Conservation (phyloP, 2,888 invertebrate genomes). For the Trachelus stipa region DNA sequence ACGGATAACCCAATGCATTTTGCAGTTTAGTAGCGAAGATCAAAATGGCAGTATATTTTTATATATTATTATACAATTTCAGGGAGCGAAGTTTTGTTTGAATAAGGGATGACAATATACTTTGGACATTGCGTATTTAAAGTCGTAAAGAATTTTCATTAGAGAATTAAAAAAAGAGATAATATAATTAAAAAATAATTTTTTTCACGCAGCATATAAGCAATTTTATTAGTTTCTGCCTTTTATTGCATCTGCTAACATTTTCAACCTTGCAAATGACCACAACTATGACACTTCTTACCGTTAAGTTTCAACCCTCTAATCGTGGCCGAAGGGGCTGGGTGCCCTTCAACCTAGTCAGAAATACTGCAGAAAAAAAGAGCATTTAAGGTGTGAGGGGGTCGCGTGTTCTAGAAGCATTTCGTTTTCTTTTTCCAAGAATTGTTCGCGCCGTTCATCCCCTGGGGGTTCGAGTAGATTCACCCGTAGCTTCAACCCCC, state of each 20-base stretch:
- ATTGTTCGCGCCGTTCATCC: slow-evolving; percentile 14
- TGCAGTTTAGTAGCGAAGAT: neutral
- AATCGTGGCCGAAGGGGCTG: neutral
- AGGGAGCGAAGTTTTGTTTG: neutral
- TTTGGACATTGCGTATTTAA: neutral
- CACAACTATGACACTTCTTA: neutral
- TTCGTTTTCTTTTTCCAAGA: slow-evolving; percentile 23
- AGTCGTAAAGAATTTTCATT: neutral
- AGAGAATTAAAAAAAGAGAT: neutral
- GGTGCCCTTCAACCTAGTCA: neutral
- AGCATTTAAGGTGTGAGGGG: neutral
- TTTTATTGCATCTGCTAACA: neutral
- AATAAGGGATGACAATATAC: neutral
- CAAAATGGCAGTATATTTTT: neutral
- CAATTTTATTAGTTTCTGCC: neutral
- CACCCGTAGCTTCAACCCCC: neutral
- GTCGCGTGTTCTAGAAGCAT: slow-evolving; percentile 29
- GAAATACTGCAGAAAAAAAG: neutral
- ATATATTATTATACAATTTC: neutral
- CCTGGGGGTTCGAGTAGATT: neutral
- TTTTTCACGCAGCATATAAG: neutral
- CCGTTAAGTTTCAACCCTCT: neutral
- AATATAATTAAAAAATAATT: neutral
- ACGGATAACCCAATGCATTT: neutral
- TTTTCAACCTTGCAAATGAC: neutral